Evolutionary conservation across 23 tunicate species (phyloP), one percentile per base, ranked within the genome.

Genomic region (Ciona savignyi): DNA sequence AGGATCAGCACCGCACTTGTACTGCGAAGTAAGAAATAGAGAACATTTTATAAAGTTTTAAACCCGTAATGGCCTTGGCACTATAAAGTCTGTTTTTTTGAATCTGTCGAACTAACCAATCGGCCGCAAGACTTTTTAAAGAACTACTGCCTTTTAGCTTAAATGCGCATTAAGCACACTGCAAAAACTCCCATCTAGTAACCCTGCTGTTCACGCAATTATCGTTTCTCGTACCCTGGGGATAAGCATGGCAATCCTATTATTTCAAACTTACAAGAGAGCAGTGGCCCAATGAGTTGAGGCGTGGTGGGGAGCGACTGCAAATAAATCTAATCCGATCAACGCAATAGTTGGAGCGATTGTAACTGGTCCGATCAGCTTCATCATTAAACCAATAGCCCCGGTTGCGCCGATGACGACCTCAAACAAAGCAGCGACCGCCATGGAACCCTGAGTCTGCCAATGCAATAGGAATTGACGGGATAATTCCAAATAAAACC

Each of bases 351-450:
- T 67, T 23, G 90, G 85, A 1, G 83, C 74, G 33, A 90, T 67
- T 11, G 97, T 83, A 23, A 90, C 66, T 28, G 97, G 97, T 6
- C 97, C 97, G 19, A 90, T 71, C n/a, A 74, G 79, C 34, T 83
- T 63, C 60, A 72, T 72, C 51, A 86, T 78, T 32, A 77, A 81
- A 1, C 93, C 88, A 34, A 93, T 49, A 23, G 86, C 70, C 9
- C 89, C 93, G 69, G 93, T 80, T 1, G 80, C 26, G 11, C 88
- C 93, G n/a, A 85, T 33, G 24, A 93, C 20, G 0, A 93, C 28
- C 63, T 85, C 89, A 2, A 77, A 29, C 3, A 76, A 70, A 11
- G 96, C 78, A n/a, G 98, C 82, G 23, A 86, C 78, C 0, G 78
- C 78, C 0, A 93, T 74, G 25, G 87, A 72, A 6, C 98, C 97